phyloP scores from a whole-genome alignment of 1,140 invertebrate genomes.

The Pseudomyrmex pallidus region DNA sequence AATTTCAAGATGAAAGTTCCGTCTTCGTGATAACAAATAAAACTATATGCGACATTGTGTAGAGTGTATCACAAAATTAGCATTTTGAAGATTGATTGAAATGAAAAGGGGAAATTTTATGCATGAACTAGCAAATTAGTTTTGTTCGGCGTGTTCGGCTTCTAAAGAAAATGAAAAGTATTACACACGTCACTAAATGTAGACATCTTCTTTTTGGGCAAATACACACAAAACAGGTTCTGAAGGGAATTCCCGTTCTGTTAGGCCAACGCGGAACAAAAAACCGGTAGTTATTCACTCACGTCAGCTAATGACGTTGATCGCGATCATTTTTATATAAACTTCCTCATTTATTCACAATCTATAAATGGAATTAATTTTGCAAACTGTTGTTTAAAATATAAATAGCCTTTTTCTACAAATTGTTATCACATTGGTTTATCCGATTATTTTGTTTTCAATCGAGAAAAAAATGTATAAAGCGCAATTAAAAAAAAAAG shows the following conservation, averaged over 20 bases:
- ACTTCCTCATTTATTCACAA: slow-evolving; percentile 11
- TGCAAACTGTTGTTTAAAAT: too few relatives aligned
- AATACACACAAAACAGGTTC: slow-evolving; percentile 25
- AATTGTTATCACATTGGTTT: not conserved
- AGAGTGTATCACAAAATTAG: too few relatives aligned
- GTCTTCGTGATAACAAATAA: too few relatives aligned
- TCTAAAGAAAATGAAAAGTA: not conserved
- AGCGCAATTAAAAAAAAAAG: not conserved
- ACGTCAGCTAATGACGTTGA: not conserved
- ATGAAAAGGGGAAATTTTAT: too few relatives aligned
- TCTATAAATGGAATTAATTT: not conserved
- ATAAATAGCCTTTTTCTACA: not conserved
- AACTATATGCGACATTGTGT: too few relatives aligned
- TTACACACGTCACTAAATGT: not conserved
- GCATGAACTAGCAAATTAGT: too few relatives aligned
- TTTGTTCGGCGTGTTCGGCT: not conserved
- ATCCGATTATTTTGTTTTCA: not conserved
- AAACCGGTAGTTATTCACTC: slow-evolving; percentile 17
- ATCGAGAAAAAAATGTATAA: not conserved
- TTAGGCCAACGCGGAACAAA: not conserved
- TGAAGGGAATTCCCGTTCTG: slow-evolving; percentile 38
- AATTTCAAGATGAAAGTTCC: too few relatives aligned
- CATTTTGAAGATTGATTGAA: too few relatives aligned
- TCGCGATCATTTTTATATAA: not conserved
- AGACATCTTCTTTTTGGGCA: too few relatives aligned